phyloP scores from a whole-genome alignment of 2,797 vertebrate genomes.

The Serranus cabrilla region DNA sequence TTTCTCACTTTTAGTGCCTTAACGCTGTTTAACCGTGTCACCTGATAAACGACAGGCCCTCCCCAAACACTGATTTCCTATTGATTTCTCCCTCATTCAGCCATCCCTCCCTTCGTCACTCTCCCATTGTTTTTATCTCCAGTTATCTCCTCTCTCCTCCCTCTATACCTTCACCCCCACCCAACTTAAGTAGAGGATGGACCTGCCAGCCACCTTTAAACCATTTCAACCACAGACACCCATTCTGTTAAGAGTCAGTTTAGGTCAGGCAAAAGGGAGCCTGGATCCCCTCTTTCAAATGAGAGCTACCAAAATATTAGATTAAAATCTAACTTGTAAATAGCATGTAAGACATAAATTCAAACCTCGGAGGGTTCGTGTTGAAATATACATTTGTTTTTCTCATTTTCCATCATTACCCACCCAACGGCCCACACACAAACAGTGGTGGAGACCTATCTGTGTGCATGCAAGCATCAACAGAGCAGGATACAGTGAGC shows the following conservation, averaged over 20 bases:
- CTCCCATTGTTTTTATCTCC: constrained; percentile 91
- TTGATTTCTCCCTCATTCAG: constrained; percentile 94
- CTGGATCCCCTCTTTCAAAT: constrained; percentile 6
- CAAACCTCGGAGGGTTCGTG: constrained; percentile 11
- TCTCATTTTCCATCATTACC: constrained; percentile 56
- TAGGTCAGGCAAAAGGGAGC: constrained; percentile 5
- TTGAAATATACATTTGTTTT: constrained; percentile 36
- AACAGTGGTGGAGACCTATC: constrained; percentile 46
- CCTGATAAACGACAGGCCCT: constrained; percentile 97
- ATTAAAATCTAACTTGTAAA: constrained; percentile 10
- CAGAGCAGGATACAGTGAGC: constrained; percentile 62
- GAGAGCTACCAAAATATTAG: too few species aligned
- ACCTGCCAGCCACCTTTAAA: constrained; percentile 50
- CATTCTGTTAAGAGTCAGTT: constrained; percentile 39
- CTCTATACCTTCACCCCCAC: constrained; percentile 41
- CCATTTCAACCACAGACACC: constrained; percentile 44
- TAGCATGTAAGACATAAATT: constrained; percentile 16
- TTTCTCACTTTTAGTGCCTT: constrained; percentile 94
- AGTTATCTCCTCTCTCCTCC: constrained; percentile 83
- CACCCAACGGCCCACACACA: constrained; percentile 45
- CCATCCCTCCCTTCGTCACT: constrained; percentile 91
- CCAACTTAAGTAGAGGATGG: constrained; percentile 40
- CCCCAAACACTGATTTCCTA: constrained; percentile 97
- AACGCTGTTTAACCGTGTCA: constrained; percentile 94
- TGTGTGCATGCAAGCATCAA: constrained; percentile 54